Evolutionary conservation across 1,140 invertebrate species (phyloP).

Genomic region (Apis cerana): DNA sequence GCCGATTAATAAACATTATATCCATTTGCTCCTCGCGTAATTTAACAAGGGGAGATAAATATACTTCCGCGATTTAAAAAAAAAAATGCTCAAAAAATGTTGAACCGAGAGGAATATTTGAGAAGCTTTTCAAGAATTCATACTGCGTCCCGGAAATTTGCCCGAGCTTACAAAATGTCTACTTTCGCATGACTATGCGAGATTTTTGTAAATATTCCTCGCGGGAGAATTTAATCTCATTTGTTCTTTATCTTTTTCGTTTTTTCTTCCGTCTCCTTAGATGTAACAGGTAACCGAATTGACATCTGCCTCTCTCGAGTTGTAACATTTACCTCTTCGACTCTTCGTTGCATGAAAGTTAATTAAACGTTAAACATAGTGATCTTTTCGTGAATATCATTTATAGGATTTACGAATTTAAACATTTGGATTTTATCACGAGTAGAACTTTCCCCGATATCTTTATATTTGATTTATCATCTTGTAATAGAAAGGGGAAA

Average conservation of each 20-base stretch:
- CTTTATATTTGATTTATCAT: too few relatives aligned
- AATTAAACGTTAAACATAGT: background rate
- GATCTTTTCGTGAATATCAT: too few relatives aligned
- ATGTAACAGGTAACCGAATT: conserved; percentile 22
- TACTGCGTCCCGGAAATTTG: background rate
- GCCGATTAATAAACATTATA: background rate
- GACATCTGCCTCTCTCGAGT: background rate
- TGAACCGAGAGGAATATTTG: background rate
- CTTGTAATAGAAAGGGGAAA: too few relatives aligned
- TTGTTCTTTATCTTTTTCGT: background rate
- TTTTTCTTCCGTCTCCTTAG: background rate
- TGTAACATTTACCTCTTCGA: background rate
- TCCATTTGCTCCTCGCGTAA: background rate
- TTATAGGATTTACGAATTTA: too few relatives aligned
- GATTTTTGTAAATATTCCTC: background rate
- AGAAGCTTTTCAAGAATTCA: background rate
- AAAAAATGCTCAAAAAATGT: background rate
- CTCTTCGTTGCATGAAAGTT: background rate
- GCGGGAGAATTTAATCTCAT: background rate
- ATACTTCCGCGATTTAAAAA: background rate
- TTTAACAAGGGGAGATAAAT: background rate
- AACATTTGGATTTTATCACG: too few relatives aligned
- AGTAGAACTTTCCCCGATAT: too few relatives aligned
- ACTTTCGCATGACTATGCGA: background rate
- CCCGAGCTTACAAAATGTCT: background rate